Base-by-base conservation (phyloP, 1,140 invertebrate genomes). In the Vanessa atalanta region DNA sequence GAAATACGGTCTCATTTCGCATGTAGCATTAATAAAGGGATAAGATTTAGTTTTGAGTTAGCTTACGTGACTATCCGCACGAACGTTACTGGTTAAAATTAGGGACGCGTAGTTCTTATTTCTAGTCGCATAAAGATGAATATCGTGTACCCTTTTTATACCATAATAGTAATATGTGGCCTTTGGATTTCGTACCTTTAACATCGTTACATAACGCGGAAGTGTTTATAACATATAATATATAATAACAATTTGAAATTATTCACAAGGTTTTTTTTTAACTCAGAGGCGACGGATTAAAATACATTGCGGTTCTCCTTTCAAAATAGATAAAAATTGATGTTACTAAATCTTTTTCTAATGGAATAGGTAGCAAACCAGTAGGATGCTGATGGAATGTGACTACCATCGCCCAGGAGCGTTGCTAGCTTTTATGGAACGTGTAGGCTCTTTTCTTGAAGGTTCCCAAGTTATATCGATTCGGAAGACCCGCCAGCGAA, bases 21-120 rank as follows among this genome's bases (percentile, higher is more conserved):
- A 47, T 57, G 16, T 14, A 14, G n/a, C 11, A 2, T 13, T 16
- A 72, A 15, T 9, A 3, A 66, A 75, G 73, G 73, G 73, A 66
- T 63, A 73, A 47, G 13, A 55, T 47, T 43, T 43, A 43, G 37
- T 43, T 43, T 43, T 11, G 37, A 43, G 51, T 57, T 60, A 71
- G 72, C 68, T 76, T 79, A 79, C 78, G 78, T 79, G 78, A 79
- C 78, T 15, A 37, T 66, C 20, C 68, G 69, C 78, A 79, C 75
- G 70, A 69, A 63, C 51, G 26, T 37, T 61, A 37, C n/a, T 61
- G 26, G 14, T 61, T 7, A 15, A 61, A 61, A 43, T 37, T 61
- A 61, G 57, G 26, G 57, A 31, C 57, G 13, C 26, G 31, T 61
- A 5, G 26, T 37, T 61, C 57, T 61, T 37, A 61, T 61, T 61